phyloP scores from a whole-genome alignment of 2,888 invertebrate genomes.

The Limnephilus marmoratus region DNA sequence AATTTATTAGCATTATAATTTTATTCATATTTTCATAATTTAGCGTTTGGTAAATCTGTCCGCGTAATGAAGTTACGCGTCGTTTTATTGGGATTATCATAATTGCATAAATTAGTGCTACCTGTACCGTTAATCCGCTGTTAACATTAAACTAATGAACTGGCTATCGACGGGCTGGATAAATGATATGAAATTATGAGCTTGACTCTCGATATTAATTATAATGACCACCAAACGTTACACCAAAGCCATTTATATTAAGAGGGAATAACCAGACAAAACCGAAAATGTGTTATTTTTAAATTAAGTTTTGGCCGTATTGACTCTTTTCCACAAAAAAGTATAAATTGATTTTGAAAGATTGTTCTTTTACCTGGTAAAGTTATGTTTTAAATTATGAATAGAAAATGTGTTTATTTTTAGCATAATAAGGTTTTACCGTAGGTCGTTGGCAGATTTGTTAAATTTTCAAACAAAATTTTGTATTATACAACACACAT shows the following conservation, averaged over 20 bases:
- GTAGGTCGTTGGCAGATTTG: too few species aligned
- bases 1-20: background rate
- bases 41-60: background rate
- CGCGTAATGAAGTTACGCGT: background rate
- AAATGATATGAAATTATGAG: background rate
- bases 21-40: background rate
- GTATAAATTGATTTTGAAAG: too few species aligned
- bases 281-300: too few species aligned
- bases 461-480: too few species aligned
- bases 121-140: background rate
- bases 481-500: too few species aligned
- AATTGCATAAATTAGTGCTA: background rate
- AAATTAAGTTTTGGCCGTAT: too few species aligned
- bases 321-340: too few species aligned
- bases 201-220: background rate
- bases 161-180: background rate
- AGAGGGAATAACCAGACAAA: too few species aligned
- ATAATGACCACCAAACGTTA: background rate
- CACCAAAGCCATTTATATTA: background rate
- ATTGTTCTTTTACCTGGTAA: too few species aligned
- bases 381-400: too few species aligned
- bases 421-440: too few species aligned
- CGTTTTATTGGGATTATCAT: background rate
- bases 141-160: background rate
- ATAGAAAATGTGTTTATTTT: too few species aligned